phyloP scores from a whole-genome alignment of 2,797 vertebrate genomes.

The Glyptemys insculpta region DNA sequence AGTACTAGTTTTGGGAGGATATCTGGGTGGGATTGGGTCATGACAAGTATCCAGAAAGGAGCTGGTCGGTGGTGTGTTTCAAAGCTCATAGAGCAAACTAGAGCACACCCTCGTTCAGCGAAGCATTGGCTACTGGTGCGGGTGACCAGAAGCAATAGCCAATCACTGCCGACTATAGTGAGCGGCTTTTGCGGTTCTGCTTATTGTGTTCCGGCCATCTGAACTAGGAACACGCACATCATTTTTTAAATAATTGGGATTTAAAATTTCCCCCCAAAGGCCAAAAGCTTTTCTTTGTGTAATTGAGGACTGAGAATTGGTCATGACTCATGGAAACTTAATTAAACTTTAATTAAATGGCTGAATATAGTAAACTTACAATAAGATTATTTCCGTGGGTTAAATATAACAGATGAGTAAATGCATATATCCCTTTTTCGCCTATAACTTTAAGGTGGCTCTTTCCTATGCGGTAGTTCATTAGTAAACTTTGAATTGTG shows the following conservation, averaged over 20 bases:
- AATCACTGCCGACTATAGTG: not conserved
- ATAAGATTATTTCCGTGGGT: not conserved
- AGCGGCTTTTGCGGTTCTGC: not conserved
- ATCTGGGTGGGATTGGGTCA: not conserved
- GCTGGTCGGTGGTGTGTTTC: not conserved
- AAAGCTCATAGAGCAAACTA: not conserved
- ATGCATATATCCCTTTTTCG: not conserved
- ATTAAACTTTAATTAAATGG: not conserved
- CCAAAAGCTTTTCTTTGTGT: not conserved
- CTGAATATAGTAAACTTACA: not conserved
- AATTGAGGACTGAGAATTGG: not conserved
- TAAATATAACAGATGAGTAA: not conserved
- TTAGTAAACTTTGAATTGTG: not conserved
- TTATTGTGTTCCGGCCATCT: not conserved
- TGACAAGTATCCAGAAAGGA: accelerated
- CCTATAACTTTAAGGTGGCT: not conserved
- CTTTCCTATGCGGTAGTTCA: not conserved
- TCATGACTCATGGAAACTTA: not conserved
- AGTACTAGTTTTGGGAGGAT: not conserved
- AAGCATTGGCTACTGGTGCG: not conserved
- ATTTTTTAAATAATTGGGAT: not conserved
- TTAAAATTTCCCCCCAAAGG: accelerated
- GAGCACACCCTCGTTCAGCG: not conserved
- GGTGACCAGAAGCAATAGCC: slow-evolving; percentile 9
- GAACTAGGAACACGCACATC: not conserved